Conservation (phyloP, 2,888 invertebrate genomes). For the Pyrocoelia pectoralis region DNA sequence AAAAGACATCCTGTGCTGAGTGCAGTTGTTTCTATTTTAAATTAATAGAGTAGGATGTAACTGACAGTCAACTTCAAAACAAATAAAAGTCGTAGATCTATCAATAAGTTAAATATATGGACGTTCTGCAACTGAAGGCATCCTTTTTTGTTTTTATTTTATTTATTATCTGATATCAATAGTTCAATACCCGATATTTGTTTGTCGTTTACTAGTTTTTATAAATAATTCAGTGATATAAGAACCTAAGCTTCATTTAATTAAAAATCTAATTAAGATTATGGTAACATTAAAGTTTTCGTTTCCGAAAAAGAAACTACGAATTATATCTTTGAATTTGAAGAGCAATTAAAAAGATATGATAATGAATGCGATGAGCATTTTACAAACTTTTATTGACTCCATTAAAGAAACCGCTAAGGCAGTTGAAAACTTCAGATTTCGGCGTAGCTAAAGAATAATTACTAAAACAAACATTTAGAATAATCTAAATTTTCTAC, state of each 20-base stretch:
- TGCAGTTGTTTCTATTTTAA: too few species aligned
- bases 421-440: slow-evolving; percentile 2
- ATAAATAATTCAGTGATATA: too few species aligned
- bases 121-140: too few species aligned
- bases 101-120: too few species aligned
- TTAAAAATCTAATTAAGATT: neutral
- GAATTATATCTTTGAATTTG: slow-evolving; percentile 13
- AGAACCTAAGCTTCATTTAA: neutral
- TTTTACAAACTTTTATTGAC: slow-evolving; percentile 15
- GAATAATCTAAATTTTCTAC: slow-evolving; percentile 5
- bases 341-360: slow-evolving; percentile 20
- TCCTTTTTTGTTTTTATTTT: too few species aligned
- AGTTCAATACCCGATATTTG: too few species aligned
- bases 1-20: too few species aligned
- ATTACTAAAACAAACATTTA: slow-evolving; percentile 12
- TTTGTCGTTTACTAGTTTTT: too few species aligned
- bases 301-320: slow-evolving; percentile 9
- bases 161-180: too few species aligned
- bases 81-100: too few species aligned
- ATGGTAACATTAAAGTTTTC: neutral
- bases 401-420: slow-evolving; percentile 16
- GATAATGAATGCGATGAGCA: slow-evolving; percentile 11
- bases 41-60: too few species aligned
- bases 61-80: too few species aligned
- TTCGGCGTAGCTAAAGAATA: neutral